phyloP scores from a whole-genome alignment of 2,888 invertebrate species.

The Andrena flavipes region DNA sequence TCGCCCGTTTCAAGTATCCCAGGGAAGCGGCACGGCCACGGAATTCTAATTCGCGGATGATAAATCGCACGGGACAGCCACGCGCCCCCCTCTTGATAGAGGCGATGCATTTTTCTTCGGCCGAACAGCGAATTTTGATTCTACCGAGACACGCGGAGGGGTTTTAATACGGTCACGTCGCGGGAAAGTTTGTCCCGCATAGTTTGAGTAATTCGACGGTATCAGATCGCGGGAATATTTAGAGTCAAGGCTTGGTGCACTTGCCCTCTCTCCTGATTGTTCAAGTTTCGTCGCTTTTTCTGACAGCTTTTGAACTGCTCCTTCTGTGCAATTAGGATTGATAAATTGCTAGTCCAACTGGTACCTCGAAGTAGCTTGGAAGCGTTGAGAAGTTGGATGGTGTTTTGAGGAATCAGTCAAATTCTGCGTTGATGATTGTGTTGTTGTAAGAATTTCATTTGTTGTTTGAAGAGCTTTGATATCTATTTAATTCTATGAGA shows the following conservation, averaged over 20 bases:
- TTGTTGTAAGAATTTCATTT: too few species aligned
- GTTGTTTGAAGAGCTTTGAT: too few species aligned
- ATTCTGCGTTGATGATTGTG: too few species aligned
- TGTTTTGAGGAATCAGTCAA: too few species aligned
- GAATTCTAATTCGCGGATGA: constrained; percentile 54
- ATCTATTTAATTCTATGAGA: too few species aligned
- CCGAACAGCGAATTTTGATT: constrained; percentile 41
- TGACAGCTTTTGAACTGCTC: neutral
- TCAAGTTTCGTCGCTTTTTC: neutral
- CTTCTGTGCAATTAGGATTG: too few species aligned
- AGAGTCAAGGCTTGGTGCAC: neutral
- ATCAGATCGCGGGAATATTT: constrained; percentile 23
- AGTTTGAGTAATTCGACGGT: constrained; percentile 34
- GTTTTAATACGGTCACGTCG: constrained; percentile 42
- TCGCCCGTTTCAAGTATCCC: constrained; percentile 2
- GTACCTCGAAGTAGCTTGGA: too few species aligned
- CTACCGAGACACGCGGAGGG: constrained; percentile 7
- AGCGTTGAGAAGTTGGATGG: too few species aligned
- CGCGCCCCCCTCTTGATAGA: neutral
- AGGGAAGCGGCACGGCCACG: constrained; percentile 5
- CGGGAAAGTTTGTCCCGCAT: constrained; percentile 31
- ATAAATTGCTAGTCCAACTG: too few species aligned
- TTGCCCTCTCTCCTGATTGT: neutral
- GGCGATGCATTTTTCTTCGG: constrained; percentile 8
- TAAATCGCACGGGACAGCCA: constrained; percentile 27